These are phyloP conservation scores for Piprites chloris DNA, from an alignment of 2,113 vertebrate species.

Conservation along the genomic window DNA sequence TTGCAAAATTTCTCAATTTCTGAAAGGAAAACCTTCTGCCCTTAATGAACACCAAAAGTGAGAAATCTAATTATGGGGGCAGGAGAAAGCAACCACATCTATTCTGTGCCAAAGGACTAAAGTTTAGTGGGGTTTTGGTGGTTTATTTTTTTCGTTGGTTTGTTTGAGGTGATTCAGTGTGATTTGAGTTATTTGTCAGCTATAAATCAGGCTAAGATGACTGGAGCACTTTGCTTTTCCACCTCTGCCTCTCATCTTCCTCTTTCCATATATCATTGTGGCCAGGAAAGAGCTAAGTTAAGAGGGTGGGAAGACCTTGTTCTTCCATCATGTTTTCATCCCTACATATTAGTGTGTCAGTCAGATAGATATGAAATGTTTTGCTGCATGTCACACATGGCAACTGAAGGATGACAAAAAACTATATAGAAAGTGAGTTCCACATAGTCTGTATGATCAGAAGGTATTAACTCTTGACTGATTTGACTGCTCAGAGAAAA, in stretches of 20 bases:
- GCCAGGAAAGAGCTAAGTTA: neutral
- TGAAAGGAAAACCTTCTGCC: neutral
- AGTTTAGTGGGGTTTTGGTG: neutral
- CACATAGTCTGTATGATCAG: neutral
- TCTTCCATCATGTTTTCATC: neutral
- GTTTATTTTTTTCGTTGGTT: neutral
- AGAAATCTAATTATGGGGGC: neutral
- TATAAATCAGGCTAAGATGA: neutral
- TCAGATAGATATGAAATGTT: neutral
- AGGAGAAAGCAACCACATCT: too few relatives aligned
- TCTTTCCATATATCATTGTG: neutral
- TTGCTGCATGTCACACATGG: neutral
- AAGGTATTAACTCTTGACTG: neutral
- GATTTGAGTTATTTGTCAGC: neutral
- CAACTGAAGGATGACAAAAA: neutral
- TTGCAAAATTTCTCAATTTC: neutral
- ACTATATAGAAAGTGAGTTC: neutral
- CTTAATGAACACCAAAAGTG: neutral
- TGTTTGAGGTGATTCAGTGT: neutral
- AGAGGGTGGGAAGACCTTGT: neutral
- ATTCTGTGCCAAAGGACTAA: neutral
- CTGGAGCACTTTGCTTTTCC: neutral
- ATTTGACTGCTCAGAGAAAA: neutral
- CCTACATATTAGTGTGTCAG: neutral
- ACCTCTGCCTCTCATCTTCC: neutral